Evolutionary conservation across 2,888 invertebrate genomes (phyloP).

Genomic region (Zele albiditarsus): DNA sequence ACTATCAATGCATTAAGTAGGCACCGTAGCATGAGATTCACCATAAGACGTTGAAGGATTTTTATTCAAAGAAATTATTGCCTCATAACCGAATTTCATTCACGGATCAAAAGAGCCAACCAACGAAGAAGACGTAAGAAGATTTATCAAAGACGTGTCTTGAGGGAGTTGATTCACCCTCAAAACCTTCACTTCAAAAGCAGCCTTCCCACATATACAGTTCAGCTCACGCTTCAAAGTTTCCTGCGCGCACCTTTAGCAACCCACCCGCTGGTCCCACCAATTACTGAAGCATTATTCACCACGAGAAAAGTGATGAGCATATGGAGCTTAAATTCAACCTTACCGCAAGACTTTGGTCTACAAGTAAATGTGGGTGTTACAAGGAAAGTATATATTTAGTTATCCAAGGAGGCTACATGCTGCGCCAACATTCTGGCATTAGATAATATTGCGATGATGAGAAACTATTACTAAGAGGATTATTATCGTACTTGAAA

Average conservation of each 20-base stretch:
- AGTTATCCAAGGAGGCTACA: background rate
- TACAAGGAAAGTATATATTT: background rate
- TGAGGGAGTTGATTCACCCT: background rate
- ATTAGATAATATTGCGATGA: no score
- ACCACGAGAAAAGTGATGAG: background rate
- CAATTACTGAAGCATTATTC: background rate
- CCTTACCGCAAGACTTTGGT: background rate
- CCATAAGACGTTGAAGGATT: background rate
- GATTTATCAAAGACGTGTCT: conserved; percentile 11
- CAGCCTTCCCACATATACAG: background rate
- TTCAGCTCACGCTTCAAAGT: conserved; percentile 1
- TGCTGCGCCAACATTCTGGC: background rate
- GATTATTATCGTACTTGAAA: no score
- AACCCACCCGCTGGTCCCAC: background rate
- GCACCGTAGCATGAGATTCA: background rate
- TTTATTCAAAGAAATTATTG: background rate
- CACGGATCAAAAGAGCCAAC: background rate
- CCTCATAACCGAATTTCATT: background rate
- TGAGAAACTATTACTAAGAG: no score
- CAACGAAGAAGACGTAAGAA: background rate
- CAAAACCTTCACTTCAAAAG: background rate
- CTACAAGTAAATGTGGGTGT: background rate
- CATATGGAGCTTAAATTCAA: background rate
- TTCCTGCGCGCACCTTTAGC: background rate
- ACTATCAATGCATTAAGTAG: background rate